Evolutionary conservation across 2,888 invertebrate species (phyloP).

Genomic region (Meteorus cinctellus): DNA sequence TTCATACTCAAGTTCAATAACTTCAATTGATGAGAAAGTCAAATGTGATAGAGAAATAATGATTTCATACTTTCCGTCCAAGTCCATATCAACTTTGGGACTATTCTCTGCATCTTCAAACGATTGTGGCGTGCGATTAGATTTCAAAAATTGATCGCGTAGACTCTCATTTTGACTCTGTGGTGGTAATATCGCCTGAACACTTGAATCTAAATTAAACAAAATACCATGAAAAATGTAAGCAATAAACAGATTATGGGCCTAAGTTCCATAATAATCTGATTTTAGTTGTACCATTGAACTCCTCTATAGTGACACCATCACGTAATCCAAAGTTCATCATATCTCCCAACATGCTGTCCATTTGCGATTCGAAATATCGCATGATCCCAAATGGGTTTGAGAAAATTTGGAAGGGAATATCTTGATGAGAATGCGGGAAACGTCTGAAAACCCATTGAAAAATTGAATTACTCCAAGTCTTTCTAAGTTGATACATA

Average conservation of each 20-base stretch:
- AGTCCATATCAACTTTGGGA: constrained; percentile 73
- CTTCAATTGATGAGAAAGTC: no score
- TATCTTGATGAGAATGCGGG: constrained; percentile 36
- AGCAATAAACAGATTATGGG: background rate
- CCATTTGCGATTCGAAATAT: constrained; percentile 78
- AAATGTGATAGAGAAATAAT: background rate
- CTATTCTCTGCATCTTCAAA: constrained; percentile 47
- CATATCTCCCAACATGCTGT: constrained; percentile 75
- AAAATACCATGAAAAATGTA: background rate
- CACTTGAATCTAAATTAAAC: constrained; percentile 40
- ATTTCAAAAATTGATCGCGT: constrained; percentile 61
- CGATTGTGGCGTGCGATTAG: constrained; percentile 68
- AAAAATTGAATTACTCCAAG: no score
- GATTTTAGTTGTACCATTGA: constrained; percentile 37
- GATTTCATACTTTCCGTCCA: constrained; percentile 77
- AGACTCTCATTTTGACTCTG: constrained; percentile 46
- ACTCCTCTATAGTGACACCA: constrained; percentile 42
- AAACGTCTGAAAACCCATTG: constrained; percentile 40
- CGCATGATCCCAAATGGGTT: constrained; percentile 78
- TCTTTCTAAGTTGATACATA: no score
- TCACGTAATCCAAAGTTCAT: constrained; percentile 59
- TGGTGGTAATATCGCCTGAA: constrained; percentile 47
- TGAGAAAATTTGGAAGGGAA: constrained; percentile 76
- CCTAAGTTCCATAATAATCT: background rate
- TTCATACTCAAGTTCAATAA: no score